phyloP scores from a whole-genome alignment of 2,113 vertebrate species.

The Onychostoma macrolepis region DNA sequence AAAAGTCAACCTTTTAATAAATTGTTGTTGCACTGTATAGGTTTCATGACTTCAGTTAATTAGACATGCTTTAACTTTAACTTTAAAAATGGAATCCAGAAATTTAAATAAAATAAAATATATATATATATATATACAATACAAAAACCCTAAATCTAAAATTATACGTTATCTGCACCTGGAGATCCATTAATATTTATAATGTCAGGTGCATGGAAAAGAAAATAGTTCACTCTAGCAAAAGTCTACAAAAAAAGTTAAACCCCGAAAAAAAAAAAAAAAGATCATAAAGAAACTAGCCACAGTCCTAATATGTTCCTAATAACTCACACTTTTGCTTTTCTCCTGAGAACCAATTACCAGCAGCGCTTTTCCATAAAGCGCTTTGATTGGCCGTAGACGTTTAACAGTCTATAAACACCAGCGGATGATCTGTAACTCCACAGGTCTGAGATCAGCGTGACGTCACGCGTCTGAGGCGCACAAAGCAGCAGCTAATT shows the following conservation, averaged over 20 bases:
- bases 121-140: neutral
- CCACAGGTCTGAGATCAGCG: neutral
- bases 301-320: constrained; percentile 70
- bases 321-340: constrained; percentile 69
- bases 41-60: no score
- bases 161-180: constrained; percentile 35
- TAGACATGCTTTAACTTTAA: no score
- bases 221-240: constrained; percentile 43
- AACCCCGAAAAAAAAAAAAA: constrained; percentile 50
- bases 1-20: no score
- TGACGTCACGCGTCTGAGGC: neutral
- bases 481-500: neutral
- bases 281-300: constrained; percentile 69
- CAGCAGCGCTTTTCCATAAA: constrained; percentile 62
- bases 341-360: constrained; percentile 84
- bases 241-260: constrained; percentile 40
- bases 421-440: neutral
- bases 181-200: constrained; percentile 54
- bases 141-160: neutral
- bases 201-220: constrained; percentile 44
- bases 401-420: constrained; percentile 42
- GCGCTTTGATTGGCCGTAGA: constrained; percentile 51
- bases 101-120: neutral
- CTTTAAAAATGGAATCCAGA: neutral
- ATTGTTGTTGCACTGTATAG: no score